Base-by-base conservation (phyloP, 1,140 invertebrate genomes). In the Papilio helenus region DNA sequence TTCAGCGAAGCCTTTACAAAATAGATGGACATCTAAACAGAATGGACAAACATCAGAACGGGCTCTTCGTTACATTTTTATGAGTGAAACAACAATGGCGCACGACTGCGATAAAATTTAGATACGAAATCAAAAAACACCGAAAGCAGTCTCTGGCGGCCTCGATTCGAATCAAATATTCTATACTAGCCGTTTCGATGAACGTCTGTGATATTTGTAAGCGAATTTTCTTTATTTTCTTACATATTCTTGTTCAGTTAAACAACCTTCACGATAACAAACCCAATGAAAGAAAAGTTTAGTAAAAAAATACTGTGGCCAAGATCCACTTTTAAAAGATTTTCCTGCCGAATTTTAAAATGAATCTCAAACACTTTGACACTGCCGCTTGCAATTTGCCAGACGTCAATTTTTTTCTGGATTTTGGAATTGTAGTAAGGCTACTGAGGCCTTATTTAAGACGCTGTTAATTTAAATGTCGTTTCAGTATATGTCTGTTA, bases 61-160 rank as follows among this genome's bases (percentile, higher is more conserved):
- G 44, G 26, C 72, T 65, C 71, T 84, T 83, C 77, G 73, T 83
- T 81, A 83, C 80, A 82, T 81, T 79, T 79, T 84, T 84, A 84
- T 81, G 80, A 65, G 29, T 71, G 23, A 68, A 61, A 72, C 71
- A 74, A 80, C 44, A 76, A 76, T 77, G 51, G 73, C n/a, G 76
- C 29, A 61, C 55, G 76, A 74, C 76, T 44, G 23, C 76, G 34
- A 77, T 77, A 77, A 77, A 77, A 77, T 77, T 58, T 77, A 77
- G 74, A 77, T 77, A 77, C 51, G 76, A 76, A 80, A 65, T 72
- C 46, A 76, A 72, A 79, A 77, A 77, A 76, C 73, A 76, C 73
- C 74, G 55, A 77, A 58, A 61, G 55, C 74, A 77, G 55, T 61
- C 74, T 34, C 51, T 8, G 51, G 49, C 39, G 51, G 29, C 55